These are phyloP conservation scores for Bombus superbus DNA, from an alignment of 1,140 invertebrate genomes.

Conservation along the genomic window DNA sequence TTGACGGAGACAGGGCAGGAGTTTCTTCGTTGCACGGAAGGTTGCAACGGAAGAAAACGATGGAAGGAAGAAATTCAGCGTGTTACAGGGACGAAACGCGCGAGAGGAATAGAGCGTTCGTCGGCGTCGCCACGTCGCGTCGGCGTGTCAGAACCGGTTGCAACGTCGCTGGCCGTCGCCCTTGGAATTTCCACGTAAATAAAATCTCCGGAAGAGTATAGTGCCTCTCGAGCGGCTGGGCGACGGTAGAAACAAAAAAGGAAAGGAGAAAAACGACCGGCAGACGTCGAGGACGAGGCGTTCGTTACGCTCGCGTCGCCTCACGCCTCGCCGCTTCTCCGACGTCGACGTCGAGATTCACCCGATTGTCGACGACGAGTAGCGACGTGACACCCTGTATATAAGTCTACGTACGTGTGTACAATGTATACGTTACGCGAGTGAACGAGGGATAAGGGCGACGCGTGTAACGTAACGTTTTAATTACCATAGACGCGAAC, in stretches of 20 bases:
- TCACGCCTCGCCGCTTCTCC: constrained; percentile 67
- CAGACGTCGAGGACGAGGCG: constrained; percentile 60
- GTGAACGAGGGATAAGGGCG: not conserved
- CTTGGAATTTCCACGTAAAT: constrained; percentile 73
- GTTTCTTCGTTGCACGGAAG: not conserved
- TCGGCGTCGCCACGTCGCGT: constrained; percentile 57
- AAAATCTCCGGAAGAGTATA: constrained; percentile 66
- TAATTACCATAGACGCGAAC: constrained; percentile 8
- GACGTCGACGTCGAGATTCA: constrained; percentile 67
- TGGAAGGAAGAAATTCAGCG: constrained; percentile 40
- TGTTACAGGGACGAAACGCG: not conserved
- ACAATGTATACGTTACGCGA: not conserved
- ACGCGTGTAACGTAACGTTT: not conserved
- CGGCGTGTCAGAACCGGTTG: constrained; percentile 63
- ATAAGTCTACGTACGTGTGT: not conserved
- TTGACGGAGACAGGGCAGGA: not conserved
- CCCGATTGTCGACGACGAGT: constrained; percentile 53
- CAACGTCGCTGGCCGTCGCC: constrained; percentile 65
- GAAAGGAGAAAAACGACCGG: constrained; percentile 45
- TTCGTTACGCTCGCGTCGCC: constrained; percentile 67
- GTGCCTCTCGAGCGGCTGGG: constrained; percentile 56
- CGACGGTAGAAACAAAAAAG: constrained; percentile 56
- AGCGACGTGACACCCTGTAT: constrained; percentile 57
- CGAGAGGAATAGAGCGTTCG: not conserved
- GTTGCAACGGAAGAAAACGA: not conserved